phyloP scores from a whole-genome alignment of 2,113 vertebrate genomes.

The Hyperopisus bebe region DNA sequence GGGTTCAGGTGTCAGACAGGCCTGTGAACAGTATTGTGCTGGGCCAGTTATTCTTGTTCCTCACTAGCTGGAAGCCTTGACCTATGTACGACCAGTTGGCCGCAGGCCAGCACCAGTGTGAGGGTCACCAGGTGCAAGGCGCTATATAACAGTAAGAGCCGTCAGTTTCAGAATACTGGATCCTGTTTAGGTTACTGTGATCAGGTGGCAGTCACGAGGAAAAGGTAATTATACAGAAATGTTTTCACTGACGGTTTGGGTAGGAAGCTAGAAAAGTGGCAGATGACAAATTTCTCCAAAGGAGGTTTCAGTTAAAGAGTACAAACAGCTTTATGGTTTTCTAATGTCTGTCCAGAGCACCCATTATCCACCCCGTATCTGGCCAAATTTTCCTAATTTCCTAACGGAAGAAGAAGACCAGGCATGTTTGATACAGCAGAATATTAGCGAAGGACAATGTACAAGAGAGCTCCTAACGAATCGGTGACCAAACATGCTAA shows the following conservation, averaged over 20 bases:
- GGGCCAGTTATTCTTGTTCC: conserved; percentile 49
- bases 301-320: neutral
- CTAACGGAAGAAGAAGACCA: neutral
- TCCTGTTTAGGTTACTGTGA: neutral
- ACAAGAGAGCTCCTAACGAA: neutral
- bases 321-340: neutral
- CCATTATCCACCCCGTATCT: neutral
- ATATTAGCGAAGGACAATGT: neutral
- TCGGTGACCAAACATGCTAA: neutral
- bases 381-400: neutral
- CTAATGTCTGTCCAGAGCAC: neutral
- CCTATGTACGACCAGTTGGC: conserved; percentile 18
- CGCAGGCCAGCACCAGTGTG: neutral
- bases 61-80: conserved; percentile 26
- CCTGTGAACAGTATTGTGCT: neutral
- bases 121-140: neutral
- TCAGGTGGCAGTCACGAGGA: neutral
- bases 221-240: neutral
- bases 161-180: neutral
- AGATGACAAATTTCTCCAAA: neutral
- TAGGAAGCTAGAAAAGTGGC: conserved; percentile 20
- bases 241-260: neutral
- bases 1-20: conserved; percentile 28
- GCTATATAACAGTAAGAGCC: neutral
- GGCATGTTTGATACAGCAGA: neutral